Evolutionary conservation across 2,888 invertebrate species (phyloP).

Genomic region (Neria commutata): DNA sequence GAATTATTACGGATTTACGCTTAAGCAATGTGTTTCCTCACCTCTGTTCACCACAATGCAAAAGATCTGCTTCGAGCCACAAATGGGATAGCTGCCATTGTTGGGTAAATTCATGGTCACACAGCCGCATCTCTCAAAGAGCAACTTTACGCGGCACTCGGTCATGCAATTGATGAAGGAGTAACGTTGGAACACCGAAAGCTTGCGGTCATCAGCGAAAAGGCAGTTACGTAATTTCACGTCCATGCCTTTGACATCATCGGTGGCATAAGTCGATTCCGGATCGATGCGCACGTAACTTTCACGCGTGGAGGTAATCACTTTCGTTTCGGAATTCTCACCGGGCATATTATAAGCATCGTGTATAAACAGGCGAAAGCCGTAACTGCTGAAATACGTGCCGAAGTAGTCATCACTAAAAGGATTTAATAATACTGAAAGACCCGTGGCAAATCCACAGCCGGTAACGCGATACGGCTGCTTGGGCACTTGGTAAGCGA

Average conservation of each 20-base stretch:
- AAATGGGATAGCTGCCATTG: conserved; percentile 50
- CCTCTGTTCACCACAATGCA: conserved; percentile 53
- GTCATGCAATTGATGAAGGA: conserved; percentile 72
- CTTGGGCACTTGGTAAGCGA: conserved; percentile 56
- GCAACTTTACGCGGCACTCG: conserved; percentile 64
- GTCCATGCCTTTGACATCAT: conserved; percentile 64
- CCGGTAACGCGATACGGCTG: conserved; percentile 69
- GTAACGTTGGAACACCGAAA: conserved; percentile 63
- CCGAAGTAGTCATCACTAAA: conserved; percentile 69
- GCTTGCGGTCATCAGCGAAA: conserved; percentile 65
- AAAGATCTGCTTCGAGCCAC: conserved; percentile 43
- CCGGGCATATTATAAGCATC: conserved; percentile 71
- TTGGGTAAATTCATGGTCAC: conserved; percentile 67
- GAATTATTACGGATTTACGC: background rate
- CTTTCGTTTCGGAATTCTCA: conserved; percentile 67
- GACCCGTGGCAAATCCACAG: conserved; percentile 73
- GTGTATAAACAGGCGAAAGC: conserved; percentile 70
- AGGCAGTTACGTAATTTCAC: conserved; percentile 66
- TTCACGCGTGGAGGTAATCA: conserved; percentile 66
- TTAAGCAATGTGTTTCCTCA: conserved; percentile 25
- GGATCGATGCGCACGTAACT: conserved; percentile 70
- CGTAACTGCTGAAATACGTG: conserved; percentile 67
- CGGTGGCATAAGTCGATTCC: conserved; percentile 69
- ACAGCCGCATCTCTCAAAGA: conserved; percentile 66
- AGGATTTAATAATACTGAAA: conserved; percentile 67